Base-by-base conservation (phyloP, 2,888 invertebrate genomes). In the Tachina fera region DNA sequence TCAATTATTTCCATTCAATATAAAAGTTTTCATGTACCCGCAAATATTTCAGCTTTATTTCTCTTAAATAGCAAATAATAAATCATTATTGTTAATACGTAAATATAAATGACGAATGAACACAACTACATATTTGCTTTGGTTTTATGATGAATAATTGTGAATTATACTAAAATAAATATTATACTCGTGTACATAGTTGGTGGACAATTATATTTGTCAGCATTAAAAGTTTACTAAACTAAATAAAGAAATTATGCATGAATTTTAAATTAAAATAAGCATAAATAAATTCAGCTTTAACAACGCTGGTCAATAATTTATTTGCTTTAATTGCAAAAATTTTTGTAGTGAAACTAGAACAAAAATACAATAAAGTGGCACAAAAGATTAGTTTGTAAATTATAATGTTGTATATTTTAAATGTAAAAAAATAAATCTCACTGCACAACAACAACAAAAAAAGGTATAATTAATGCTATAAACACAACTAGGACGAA, bases 101-200 rank as follows among this genome's bases (percentile, higher is more conserved):
- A 53, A 53, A 19, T 19, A 19, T 11, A 14, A 8, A 31, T 9
- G 56, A 31, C 4, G 31, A 31, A 31, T 31, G 31, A 31, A 31
- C 31, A 31, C 31, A 58, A 8, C 58, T 16, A 22, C 22, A 22
- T 31, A 16, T 53, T 41, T 70, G 51, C 19, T 70, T 70, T 71
- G 14, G 56, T 43, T 58, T 58, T 71, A 58, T 47, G 45, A 19
- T 58, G 16, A 71, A 71, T 71, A 56, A 22, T 56, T 56, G 43
- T n/a, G 8, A 56, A 39, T 71, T 43, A 16, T 56, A 22, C n/a
- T 41, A 13, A 56, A 56, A 56, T 31, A 31, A 47, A 58, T 58
- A 45, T 39, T 19, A 41, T 6, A 31, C 3, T 1, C 3, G 31
- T 31, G 10, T 41, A 1, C 1, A n/a, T n/a, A n/a, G n/a, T n/a